Percentiles rank a stretch among this genome's conserved stretches.
Evolutionary conservation across 2,797 vertebrate genomes (phyloP).

Genomic region (Anguilla obscura): DNA sequence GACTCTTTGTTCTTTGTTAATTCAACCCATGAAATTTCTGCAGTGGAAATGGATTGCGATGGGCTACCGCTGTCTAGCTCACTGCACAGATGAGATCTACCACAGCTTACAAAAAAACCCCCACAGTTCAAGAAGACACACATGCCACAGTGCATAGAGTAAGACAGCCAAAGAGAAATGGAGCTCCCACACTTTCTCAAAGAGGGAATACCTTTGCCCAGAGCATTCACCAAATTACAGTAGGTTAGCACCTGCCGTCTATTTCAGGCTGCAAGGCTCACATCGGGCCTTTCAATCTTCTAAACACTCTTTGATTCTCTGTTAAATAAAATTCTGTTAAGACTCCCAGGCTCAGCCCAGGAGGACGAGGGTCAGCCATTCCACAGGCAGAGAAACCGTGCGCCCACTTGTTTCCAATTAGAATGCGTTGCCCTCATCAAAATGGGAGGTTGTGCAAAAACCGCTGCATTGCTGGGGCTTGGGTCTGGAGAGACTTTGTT

Average conservation of each 20-base stretch:
- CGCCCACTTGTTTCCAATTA: slow-evolving; percentile 27
- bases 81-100: not conserved
- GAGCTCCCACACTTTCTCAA: slow-evolving; percentile 34
- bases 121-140: not conserved
- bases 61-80: not conserved
- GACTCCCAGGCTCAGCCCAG: slow-evolving; percentile 25
- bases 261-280: slow-evolving; percentile 31
- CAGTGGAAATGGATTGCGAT: not conserved
- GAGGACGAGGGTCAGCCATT: not conserved
- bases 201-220: slow-evolving; percentile 39
- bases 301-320: slow-evolving; percentile 38
- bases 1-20: not conserved
- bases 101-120: not conserved
- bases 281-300: slow-evolving; percentile 34
- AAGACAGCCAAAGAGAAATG: slow-evolving; percentile 10
- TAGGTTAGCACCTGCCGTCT: slow-evolving; percentile 40
- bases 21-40: not conserved
- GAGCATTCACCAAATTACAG: slow-evolving; percentile 41
- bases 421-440: slow-evolving; percentile 25
- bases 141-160: not conserved
- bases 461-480: slow-evolving; percentile 39
- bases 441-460: slow-evolving; percentile 32
- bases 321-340: slow-evolving; percentile 21
- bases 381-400: not conserved
- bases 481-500: slow-evolving; percentile 35